Evolutionary conservation across 2,888 invertebrate genomes (phyloP).

Genomic region (Trachelus stipa): DNA sequence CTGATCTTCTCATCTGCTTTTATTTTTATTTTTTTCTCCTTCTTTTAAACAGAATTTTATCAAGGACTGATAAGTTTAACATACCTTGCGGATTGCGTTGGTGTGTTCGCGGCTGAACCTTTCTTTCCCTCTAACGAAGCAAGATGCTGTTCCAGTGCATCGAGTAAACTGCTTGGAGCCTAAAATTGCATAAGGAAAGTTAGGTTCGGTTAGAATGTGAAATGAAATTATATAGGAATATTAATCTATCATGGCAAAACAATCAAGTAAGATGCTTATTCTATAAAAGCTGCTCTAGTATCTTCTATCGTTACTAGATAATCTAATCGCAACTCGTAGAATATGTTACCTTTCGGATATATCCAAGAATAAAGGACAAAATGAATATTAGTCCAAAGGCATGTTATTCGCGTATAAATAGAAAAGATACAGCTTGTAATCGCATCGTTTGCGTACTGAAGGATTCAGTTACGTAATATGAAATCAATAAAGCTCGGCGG

Average conservation of each 20-base stretch:
- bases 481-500: not conserved
- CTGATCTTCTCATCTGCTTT: conserved; percentile 8
- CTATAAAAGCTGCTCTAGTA: not conserved
- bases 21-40: conserved; percentile 18
- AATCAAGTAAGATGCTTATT: not conserved
- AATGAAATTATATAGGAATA: not conserved
- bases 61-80: conserved; percentile 16
- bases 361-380: conserved; percentile 20
- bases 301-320: not conserved
- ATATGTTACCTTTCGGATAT: conserved; percentile 24
- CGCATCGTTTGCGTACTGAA: not conserved
- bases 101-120: conserved; percentile 86
- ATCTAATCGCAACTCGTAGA: conserved; percentile 13
- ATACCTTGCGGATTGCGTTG: conserved; percentile 86
- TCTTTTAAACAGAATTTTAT: not conserved
- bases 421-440: not conserved
- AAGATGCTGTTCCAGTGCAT: conserved; percentile 96
- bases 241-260: not conserved
- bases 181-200: conserved; percentile 45
- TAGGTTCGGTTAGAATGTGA: not conserved
- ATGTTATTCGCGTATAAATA: not conserved
- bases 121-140: conserved; percentile 94
- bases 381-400: conserved; percentile 11
- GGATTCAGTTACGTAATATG: not conserved
- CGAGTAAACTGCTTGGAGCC: conserved; percentile 96